Percentiles rank a stretch among this genome's conserved stretches.
These are phyloP conservation scores for Mobula hypostoma DNA, from an alignment of 2,113 vertebrate species.

Conservation along the genomic window DNA sequence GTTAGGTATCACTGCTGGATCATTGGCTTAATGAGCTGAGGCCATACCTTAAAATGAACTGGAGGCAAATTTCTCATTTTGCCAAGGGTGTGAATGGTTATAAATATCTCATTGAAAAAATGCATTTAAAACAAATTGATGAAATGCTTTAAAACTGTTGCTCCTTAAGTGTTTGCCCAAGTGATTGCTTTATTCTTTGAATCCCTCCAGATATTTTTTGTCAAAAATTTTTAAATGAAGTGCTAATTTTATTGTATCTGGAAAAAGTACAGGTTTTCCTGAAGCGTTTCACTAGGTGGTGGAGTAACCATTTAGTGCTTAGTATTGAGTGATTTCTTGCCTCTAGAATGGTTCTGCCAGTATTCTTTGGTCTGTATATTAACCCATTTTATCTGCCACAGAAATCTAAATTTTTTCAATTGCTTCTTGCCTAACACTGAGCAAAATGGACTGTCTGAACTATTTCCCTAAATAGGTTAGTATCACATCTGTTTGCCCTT, in stretches of 20 bases:
- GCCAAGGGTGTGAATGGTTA: too few species aligned
- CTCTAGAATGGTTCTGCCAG: not conserved
- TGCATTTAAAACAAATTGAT: not conserved
- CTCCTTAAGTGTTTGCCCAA: not conserved
- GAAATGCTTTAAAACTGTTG: too few species aligned
- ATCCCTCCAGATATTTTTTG: not conserved
- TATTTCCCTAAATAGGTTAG: not conserved
- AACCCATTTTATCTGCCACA: not conserved
- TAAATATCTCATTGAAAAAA: not conserved
- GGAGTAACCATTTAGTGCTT: too few species aligned
- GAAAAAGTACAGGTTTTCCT: not conserved
- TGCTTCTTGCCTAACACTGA: not conserved
- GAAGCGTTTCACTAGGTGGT: too few species aligned
- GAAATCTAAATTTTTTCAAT: not conserved
- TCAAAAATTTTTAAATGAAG: not conserved
- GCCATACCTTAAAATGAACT: not conserved
- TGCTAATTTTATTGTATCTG: not conserved
- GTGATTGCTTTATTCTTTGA: not conserved
- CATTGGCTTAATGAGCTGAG: not conserved
- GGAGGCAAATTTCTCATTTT: not conserved
- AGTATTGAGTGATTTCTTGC: too few species aligned
- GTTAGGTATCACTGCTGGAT: not conserved
- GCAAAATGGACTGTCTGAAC: not conserved
- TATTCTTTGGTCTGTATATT: not conserved
- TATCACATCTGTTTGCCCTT: not conserved